phyloP scores from a whole-genome alignment of 1,140 invertebrate genomes.

The Drosophila busckii region DNA sequence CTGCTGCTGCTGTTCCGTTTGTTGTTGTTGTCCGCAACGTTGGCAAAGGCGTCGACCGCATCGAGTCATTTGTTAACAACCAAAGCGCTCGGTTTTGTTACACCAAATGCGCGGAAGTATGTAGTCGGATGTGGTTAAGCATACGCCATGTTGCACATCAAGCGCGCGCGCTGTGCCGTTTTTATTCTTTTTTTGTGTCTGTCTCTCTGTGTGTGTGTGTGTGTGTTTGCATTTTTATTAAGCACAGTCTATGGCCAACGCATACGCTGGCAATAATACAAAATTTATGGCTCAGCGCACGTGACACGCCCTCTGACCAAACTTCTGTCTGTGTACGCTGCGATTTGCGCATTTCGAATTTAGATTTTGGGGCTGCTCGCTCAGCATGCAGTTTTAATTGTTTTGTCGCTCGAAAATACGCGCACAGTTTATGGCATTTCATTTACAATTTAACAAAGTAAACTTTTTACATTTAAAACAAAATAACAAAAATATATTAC shows the following conservation, averaged over 20 bases:
- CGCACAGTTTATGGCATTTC: constrained; percentile 60
- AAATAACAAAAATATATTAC: background rate
- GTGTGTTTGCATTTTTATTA: constrained; percentile 55
- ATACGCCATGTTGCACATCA: constrained; percentile 74
- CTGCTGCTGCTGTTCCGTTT: constrained; percentile 1
- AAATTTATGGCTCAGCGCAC: constrained; percentile 67
- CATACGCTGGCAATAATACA: constrained; percentile 64
- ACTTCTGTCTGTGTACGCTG: constrained; percentile 12
- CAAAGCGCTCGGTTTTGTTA: constrained; percentile 67
- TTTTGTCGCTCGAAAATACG: constrained; percentile 59
- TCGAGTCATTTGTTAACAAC: constrained; percentile 75
- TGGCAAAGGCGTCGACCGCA: constrained; percentile 44
- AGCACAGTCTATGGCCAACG: constrained; percentile 68
- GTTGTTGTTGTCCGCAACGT: constrained; percentile 17
- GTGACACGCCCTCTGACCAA: constrained; percentile 46
- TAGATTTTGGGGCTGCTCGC: constrained; percentile 24
- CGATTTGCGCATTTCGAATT: constrained; percentile 11
- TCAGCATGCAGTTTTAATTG: constrained; percentile 67
- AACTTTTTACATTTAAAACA: background rate
- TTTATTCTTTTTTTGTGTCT: constrained; percentile 20
- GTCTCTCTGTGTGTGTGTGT: constrained; percentile 19
- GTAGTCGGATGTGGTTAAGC: constrained; percentile 75
- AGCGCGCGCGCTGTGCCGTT: constrained; percentile 30
- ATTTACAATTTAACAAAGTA: constrained; percentile 29
- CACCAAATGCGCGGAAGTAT: constrained; percentile 75